Evolutionary conservation across 1,140 invertebrate species (phyloP), one percentile per base, ranked within the genome.

Genomic region (Drosophila kepulauana): DNA sequence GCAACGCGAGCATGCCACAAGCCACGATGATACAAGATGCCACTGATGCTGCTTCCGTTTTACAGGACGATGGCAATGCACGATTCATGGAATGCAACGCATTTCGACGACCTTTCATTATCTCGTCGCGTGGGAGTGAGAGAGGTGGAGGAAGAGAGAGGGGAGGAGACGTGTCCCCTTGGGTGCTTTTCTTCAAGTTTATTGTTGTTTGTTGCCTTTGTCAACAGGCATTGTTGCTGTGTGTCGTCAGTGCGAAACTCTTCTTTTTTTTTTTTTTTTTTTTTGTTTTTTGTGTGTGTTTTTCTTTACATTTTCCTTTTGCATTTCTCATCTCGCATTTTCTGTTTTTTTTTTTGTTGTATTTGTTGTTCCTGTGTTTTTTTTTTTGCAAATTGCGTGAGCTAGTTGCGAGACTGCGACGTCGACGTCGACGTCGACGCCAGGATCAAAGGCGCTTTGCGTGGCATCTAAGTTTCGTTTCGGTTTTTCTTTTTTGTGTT

Each of bases 41-140:
- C 38, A 13, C 74, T 68, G 61, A 45, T 35, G 35, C 35, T 70
- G 63, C 75, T 25, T 25, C 61, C 35, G 38, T 57, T 54, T 62
- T 35, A 61, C 66, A 76, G 49, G 69, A 54, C 70, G 59, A 66
- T 68, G 54, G 57, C 66, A 61, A 67, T 78, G 63, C 56, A 45
- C 61, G 63, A 67, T 78, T 58, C 61, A 45, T 56, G 63, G 80
- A 65, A 75, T 74, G 78, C 80, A 70, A 86, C 85, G 84, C 82
- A 88, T 86, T 89, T 88, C 71, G 85, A 85, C 85, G 85, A 89
- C 81, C 85, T 88, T 88, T 89, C 78, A 89, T 89, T 88, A 88
- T 88, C 85, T 82, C 54, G 6, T 20, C 25, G 25, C 28, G 20
- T 25, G 41, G 1, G 33, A 45, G 61, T 13, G 7, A 35, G 28